Percentiles rank a stretch among this genome's conserved stretches.
Evolutionary conservation across 2,113 vertebrate species (phyloP).

Genomic region (Colistium nudipinnis): DNA sequence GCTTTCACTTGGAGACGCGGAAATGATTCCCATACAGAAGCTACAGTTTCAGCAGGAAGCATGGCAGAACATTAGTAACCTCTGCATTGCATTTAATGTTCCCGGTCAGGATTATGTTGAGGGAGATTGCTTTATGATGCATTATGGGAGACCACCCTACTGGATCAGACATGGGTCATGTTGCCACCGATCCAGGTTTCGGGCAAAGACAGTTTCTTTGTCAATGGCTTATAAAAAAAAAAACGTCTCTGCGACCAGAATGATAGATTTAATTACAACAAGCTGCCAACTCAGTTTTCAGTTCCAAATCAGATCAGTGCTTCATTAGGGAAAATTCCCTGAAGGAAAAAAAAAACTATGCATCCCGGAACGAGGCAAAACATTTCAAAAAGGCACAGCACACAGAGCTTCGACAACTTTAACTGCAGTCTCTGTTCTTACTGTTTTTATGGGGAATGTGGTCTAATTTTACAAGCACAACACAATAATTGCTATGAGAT

Average conservation of each 20-base stretch:
- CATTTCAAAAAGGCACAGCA: neutral
- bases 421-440: neutral
- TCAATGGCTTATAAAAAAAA: no score
- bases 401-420: neutral
- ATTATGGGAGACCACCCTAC: neutral
- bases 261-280: neutral
- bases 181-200: neutral
- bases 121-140: neutral
- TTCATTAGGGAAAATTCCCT: neutral
- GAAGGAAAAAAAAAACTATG: neutral
- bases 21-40: neutral
- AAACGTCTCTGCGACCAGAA: neutral
- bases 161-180: no score
- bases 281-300: neutral
- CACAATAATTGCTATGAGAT: slow-evolving; percentile 23
- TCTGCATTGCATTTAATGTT: neutral
- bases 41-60: neutral
- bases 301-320: neutral
- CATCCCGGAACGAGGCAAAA: neutral
- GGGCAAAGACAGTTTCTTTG: neutral
- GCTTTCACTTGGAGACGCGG: neutral
- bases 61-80: neutral
- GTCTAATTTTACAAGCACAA: slow-evolving; percentile 11
- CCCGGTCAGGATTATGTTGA: neutral
- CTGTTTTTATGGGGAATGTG: slow-evolving; percentile 12